A percentile compares a stretch with the other conserved stretches of the same genome.
These are phyloP conservation scores for Fragum fragum DNA, from an alignment of 2,888 invertebrate species.

Conservation along the genomic window DNA sequence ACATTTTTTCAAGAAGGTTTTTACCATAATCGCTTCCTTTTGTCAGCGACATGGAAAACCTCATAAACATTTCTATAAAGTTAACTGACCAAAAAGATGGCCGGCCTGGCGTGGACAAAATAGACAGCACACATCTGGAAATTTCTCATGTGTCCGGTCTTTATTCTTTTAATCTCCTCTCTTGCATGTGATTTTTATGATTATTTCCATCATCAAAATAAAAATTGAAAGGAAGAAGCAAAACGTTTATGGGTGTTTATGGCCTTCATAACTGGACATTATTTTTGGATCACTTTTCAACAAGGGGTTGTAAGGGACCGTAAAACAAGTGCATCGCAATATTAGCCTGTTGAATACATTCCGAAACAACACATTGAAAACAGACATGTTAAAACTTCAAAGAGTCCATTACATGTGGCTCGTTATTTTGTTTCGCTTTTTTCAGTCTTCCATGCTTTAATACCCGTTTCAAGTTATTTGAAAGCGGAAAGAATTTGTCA, in stretches of 20 bases:
- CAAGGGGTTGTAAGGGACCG: slow-evolving; percentile 4
- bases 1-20: slow-evolving; percentile 21
- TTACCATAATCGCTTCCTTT: slow-evolving; percentile 30
- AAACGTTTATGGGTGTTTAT: slow-evolving; percentile 63
- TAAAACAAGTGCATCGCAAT: slow-evolving; percentile 38
- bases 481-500: slow-evolving; percentile 25
- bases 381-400: slow-evolving; percentile 41
- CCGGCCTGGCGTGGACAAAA: slow-evolving; percentile 31
- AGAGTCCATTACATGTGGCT: slow-evolving; percentile 38
- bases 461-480: slow-evolving; percentile 23
- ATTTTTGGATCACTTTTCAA: slow-evolving; percentile 47
- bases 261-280: slow-evolving; percentile 64
- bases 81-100: slow-evolving; percentile 66
- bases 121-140: slow-evolving; percentile 59
- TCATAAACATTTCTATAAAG: slow-evolving; percentile 67
- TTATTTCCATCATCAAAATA: slow-evolving; percentile 67
- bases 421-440: slow-evolving; percentile 37
- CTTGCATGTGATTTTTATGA: slow-evolving; percentile 71
- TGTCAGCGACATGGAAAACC: slow-evolving; percentile 14
- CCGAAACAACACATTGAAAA: slow-evolving; percentile 22
- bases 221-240: slow-evolving; percentile 55
- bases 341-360: slow-evolving; percentile 27
- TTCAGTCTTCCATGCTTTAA: slow-evolving; percentile 38
- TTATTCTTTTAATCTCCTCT: slow-evolving; percentile 60
- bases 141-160: slow-evolving; percentile 41